Percentiles rank a stretch among this genome's conserved stretches.
These are phyloP conservation scores for Spodoptera frugiperda DNA, from an alignment of 1,140 invertebrate genomes.

Conservation along the genomic window DNA sequence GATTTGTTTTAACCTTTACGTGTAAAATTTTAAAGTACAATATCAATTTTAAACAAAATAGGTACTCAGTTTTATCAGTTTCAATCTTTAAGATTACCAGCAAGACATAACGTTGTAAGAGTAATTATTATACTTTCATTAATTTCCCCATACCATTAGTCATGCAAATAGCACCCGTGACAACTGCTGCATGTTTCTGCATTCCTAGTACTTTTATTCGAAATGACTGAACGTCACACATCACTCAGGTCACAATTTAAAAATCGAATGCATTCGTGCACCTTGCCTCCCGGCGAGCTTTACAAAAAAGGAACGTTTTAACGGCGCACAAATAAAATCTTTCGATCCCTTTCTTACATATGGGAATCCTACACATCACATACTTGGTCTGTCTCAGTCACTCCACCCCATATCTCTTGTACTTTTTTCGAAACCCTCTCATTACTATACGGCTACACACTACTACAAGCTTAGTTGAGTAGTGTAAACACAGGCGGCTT, in stretches of 20 bases:
- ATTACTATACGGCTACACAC: constrained; percentile 69
- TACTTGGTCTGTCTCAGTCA: constrained; percentile 58
- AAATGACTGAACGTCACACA: constrained; percentile 58
- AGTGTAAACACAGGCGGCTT: constrained; percentile 60
- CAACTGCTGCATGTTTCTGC: neutral
- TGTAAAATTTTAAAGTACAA: too few species aligned
- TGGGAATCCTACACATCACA: constrained; percentile 49
- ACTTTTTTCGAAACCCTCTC: constrained; percentile 79
- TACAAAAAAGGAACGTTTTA: constrained; percentile 75
- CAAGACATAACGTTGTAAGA: too few species aligned
- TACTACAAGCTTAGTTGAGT: constrained; percentile 52
- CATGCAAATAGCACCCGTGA: neutral
- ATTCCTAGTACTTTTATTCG: constrained; percentile 35
- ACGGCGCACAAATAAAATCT: constrained; percentile 64
- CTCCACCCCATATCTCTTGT: constrained; percentile 66
- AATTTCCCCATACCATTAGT: neutral
- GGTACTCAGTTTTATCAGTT: too few species aligned
- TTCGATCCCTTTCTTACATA: constrained; percentile 57
- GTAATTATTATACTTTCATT: neutral
- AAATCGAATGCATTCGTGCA: constrained; percentile 71
- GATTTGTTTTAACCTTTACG: too few species aligned
- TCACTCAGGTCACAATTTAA: constrained; percentile 76
- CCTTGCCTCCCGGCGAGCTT: constrained; percentile 80
- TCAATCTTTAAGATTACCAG: too few species aligned
- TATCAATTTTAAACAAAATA: too few species aligned